phyloP scores from a whole-genome alignment of 2,888 invertebrate genomes.

The Stegana nigrithorax region DNA sequence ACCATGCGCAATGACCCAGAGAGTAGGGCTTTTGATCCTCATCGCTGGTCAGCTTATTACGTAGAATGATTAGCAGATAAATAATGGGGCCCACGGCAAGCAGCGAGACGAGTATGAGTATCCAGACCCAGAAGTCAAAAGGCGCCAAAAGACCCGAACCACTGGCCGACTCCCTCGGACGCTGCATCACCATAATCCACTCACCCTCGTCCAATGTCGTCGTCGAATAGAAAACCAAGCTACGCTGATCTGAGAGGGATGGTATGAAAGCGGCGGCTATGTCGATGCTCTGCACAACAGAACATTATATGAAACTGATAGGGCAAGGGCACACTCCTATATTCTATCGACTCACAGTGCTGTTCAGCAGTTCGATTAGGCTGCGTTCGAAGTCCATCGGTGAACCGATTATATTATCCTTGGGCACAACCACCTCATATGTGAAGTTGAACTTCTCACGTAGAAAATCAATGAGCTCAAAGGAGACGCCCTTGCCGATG shows the following conservation, averaged over 20 bases:
- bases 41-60: slow-evolving; percentile 74
- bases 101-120: slow-evolving; percentile 78
- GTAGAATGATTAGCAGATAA: slow-evolving; percentile 76
- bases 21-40: slow-evolving; percentile 72
- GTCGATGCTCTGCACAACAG: slow-evolving; percentile 75
- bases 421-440: slow-evolving; percentile 76
- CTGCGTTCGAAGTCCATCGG: slow-evolving; percentile 71
- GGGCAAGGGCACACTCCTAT: not conserved
- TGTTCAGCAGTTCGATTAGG: slow-evolving; percentile 74
- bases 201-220: slow-evolving; percentile 77
- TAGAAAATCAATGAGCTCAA: slow-evolving; percentile 77
- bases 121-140: slow-evolving; percentile 80
- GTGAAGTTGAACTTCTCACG: slow-evolving; percentile 79
- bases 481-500: slow-evolving; percentile 78
- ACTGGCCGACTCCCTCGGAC: slow-evolving; percentile 84
- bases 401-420: slow-evolving; percentile 74
- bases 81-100: slow-evolving; percentile 83
- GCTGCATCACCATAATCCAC: slow-evolving; percentile 83
- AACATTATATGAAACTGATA: not conserved
- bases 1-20: slow-evolving; percentile 83
- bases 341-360: slow-evolving; percentile 38
- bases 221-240: slow-evolving; percentile 72
- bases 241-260: slow-evolving; percentile 72
- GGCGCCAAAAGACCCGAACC: slow-evolving; percentile 87
- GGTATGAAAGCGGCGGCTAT: slow-evolving; percentile 84